Evolutionary conservation across 2,888 invertebrate genomes (phyloP).

Genomic region (Meghimatium bilineatum): DNA sequence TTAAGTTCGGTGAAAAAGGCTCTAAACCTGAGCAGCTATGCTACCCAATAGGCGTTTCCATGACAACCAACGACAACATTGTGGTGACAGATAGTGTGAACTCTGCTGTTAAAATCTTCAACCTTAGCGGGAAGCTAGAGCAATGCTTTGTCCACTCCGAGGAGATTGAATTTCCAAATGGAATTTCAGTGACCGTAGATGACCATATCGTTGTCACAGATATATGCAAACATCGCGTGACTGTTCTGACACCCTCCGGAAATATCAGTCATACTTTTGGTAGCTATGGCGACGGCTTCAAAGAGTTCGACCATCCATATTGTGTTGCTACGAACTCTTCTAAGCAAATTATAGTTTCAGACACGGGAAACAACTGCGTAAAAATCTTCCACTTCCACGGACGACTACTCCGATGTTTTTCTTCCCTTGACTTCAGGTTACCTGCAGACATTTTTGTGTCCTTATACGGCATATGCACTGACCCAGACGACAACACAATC

Average conservation of each 20-base stretch:
- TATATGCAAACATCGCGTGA: slow-evolving; percentile 70
- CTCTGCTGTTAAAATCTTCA: slow-evolving; percentile 70
- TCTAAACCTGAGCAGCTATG: slow-evolving; percentile 64
- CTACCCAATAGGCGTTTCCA: slow-evolving; percentile 71
- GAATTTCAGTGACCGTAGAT: slow-evolving; percentile 66
- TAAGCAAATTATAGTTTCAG: slow-evolving; percentile 72
- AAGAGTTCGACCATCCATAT: slow-evolving; percentile 73
- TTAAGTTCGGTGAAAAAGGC: slow-evolving; percentile 70
- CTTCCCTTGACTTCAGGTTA: slow-evolving; percentile 66
- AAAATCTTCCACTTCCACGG: slow-evolving; percentile 74
- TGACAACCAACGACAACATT: slow-evolving; percentile 69
- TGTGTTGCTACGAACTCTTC: slow-evolving; percentile 69
- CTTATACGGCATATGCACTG: slow-evolving; percentile 69
- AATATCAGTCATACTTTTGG: slow-evolving; percentile 67
- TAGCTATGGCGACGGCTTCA: slow-evolving; percentile 65
- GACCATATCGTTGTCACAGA: slow-evolving; percentile 68
- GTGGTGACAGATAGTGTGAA: slow-evolving; percentile 74
- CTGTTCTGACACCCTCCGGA: slow-evolving; percentile 66
- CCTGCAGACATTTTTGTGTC: slow-evolving; percentile 66
- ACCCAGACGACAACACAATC: slow-evolving; percentile 70
- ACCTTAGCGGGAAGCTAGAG: slow-evolving; percentile 63
- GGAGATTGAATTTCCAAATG: slow-evolving; percentile 71
- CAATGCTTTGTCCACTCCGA: slow-evolving; percentile 60
- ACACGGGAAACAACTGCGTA: slow-evolving; percentile 72
- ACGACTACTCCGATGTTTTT: slow-evolving; percentile 64